phyloP scores from a whole-genome alignment of 2,113 vertebrate species.

The Rhineura floridana region DNA sequence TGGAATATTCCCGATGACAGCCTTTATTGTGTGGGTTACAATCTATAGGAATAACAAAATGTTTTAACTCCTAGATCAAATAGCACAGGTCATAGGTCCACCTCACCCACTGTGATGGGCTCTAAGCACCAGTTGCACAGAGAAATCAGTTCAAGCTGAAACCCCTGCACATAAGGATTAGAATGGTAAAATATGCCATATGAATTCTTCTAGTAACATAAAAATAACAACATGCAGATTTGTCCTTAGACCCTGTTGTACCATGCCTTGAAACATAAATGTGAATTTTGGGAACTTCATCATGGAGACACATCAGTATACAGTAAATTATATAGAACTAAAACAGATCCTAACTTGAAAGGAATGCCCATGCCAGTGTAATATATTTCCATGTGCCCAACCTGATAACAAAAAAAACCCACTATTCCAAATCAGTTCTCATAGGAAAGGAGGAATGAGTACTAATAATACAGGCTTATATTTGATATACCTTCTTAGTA shows the following conservation, averaged over 20 bases:
- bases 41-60: neutral
- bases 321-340: neutral
- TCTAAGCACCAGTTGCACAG: neutral
- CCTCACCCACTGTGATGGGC: neutral
- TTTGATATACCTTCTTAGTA: conserved; percentile 25
- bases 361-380: conserved; percentile 19
- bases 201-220: neutral
- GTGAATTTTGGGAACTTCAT: neutral
- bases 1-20: neutral
- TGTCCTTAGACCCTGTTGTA: neutral
- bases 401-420: conserved; percentile 39
- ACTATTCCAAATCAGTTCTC: neutral
- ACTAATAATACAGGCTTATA: conserved; percentile 28
- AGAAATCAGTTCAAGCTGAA: neutral
- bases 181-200: neutral
- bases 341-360: conserved; percentile 17
- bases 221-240: conserved; percentile 10
- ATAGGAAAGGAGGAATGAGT: neutral
- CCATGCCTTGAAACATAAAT: neutral
- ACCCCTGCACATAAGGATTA: neutral
- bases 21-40: neutral
- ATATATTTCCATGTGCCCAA: neutral
- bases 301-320: neutral
- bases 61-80: neutral
- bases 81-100: neutral